Percentiles rank a stretch among this genome's conserved stretches.
Evolutionary conservation across 30 jellyfish, hydroid and myxozoan genomes (phyloP).

Genomic region (Chrysaora quinquecirrha): DNA sequence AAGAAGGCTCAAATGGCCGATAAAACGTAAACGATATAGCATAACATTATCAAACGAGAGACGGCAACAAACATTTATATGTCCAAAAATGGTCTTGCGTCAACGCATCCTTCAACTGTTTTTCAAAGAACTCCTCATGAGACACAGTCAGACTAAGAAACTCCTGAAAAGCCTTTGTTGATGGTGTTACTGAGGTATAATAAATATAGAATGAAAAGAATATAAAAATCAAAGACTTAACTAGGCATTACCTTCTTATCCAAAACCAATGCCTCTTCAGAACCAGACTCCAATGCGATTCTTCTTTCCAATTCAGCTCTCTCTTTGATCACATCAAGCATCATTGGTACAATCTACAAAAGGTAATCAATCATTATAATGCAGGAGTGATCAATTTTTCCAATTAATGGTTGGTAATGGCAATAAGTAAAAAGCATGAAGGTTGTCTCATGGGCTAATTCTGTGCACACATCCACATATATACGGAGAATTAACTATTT

Average conservation of each 20-base stretch:
- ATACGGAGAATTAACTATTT: too few relatives aligned
- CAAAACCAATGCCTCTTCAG: slow-evolving; percentile 1
- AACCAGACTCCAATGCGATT: too few relatives aligned
- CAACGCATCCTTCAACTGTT: background rate
- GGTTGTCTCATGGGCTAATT: too few relatives aligned
- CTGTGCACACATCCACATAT: too few relatives aligned
- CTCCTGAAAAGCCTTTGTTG: background rate
- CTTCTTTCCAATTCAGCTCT: too few relatives aligned
- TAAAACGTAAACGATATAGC: too few relatives aligned
- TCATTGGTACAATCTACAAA: slow-evolving; percentile 44
- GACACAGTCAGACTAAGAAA: background rate
- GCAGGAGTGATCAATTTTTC: too few relatives aligned
- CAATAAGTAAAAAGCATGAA: too few relatives aligned
- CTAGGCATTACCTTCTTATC: too few relatives aligned
- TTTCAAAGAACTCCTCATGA: background rate
- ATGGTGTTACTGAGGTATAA: background rate
- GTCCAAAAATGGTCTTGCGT: background rate
- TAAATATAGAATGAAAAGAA: background rate
- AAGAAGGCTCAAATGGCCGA: background rate
- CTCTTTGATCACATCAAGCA: slow-evolving; percentile 32
- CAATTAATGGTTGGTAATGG: too few relatives aligned
- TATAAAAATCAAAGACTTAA: too few relatives aligned
- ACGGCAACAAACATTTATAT: background rate
- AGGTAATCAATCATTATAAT: too few relatives aligned
- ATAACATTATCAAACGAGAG: background rate